Percentiles rank a stretch among this genome's conserved stretches.
These are phyloP conservation scores for Watsonalla binaria DNA, from an alignment of 2,888 invertebrate genomes.

Conservation along the genomic window DNA sequence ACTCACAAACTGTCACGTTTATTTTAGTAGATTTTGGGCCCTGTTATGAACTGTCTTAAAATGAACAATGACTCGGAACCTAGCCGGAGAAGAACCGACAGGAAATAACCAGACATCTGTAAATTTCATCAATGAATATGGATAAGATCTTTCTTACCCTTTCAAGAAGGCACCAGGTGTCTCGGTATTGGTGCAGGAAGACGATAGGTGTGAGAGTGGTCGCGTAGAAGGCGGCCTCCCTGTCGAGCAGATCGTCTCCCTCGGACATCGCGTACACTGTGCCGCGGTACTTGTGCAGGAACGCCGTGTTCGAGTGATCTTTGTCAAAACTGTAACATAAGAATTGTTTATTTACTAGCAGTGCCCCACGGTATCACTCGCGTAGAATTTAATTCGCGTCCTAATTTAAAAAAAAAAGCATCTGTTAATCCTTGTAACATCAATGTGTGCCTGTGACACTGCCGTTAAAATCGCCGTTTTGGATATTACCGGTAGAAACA, in stretches of 20 bases:
- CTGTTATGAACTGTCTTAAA: too few relatives aligned
- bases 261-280: constrained; percentile 55
- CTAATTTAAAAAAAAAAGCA: neutral
- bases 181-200: constrained; percentile 58
- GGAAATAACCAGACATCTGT: too few relatives aligned
- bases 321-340: constrained; percentile 51
- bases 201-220: constrained; percentile 54
- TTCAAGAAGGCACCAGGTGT: constrained; percentile 63
- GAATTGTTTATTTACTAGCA: neutral
- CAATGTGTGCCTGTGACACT: too few relatives aligned
- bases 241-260: constrained; percentile 48
- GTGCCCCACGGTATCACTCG: too few relatives aligned
- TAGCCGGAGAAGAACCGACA: too few relatives aligned
- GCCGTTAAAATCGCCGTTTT: too few relatives aligned
- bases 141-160: constrained; percentile 33
- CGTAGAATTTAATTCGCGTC: neutral
- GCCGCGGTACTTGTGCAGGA: constrained; percentile 55
- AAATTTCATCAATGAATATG: too few relatives aligned
- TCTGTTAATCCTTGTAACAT: too few relatives aligned
- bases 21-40: too few relatives aligned
- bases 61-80: too few relatives aligned
- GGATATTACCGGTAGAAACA: too few relatives aligned
- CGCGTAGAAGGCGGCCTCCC: constrained; percentile 59
- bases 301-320: constrained; percentile 53
- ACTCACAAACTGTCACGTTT: too few relatives aligned